A percentile compares a stretch with the other conserved stretches of the same genome.
These are phyloP conservation scores for Chlorodrepanis virens DNA, from an alignment of 2,113 vertebrate species.

Conservation along the genomic window DNA sequence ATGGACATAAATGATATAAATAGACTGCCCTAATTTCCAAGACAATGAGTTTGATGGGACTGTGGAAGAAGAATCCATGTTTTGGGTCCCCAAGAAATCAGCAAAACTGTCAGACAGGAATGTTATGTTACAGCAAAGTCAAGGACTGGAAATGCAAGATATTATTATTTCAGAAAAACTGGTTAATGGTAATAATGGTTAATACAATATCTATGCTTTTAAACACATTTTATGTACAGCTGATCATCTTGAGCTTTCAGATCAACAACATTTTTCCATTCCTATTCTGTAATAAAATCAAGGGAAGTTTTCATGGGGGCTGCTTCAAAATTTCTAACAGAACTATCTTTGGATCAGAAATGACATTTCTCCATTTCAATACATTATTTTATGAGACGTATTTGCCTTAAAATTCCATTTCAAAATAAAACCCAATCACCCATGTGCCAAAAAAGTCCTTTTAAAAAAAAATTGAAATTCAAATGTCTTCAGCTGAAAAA, in stretches of 20 bases:
- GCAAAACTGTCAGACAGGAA: background rate
- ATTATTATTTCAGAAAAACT: background rate
- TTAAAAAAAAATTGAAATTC: background rate
- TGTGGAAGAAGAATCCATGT: background rate
- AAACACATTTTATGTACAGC: background rate
- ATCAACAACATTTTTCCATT: background rate
- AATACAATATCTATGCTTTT: background rate
- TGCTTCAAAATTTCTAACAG: background rate
- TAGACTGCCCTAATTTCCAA: background rate
- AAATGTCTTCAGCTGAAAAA: background rate
- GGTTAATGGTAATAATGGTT: background rate
- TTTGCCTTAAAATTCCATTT: conserved; percentile 1
- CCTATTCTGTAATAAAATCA: background rate
- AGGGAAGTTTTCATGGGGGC: background rate
- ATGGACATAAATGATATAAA: background rate
- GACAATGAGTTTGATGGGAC: background rate
- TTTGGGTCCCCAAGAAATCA: background rate
- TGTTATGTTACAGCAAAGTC: background rate
- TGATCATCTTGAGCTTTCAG: background rate
- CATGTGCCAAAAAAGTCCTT: background rate
- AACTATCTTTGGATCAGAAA: background rate
- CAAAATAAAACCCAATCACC: background rate
- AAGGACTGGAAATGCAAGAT: background rate
- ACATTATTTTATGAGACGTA: background rate
- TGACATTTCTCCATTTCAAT: background rate